Percentiles rank a stretch among this genome's conserved stretches.
Conservation (phyloP, 2,888 invertebrate species). For the Polyommatus icarus region DNA sequence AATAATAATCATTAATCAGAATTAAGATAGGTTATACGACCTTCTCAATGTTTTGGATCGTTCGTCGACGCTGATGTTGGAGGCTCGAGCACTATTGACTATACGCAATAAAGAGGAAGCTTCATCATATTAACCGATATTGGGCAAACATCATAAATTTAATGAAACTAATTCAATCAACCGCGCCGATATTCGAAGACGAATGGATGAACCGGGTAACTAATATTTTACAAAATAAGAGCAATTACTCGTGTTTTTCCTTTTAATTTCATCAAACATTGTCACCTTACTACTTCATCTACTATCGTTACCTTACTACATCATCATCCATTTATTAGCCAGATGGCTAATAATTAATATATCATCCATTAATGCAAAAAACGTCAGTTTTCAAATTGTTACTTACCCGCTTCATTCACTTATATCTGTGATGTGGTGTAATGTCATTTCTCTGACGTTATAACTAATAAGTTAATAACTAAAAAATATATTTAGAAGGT, state of each 20-base stretch:
- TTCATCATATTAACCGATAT: constrained; percentile 6
- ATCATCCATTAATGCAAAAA: too few relatives aligned
- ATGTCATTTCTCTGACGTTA: not conserved
- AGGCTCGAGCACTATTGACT: not conserved
- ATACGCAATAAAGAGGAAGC: constrained; percentile 7
- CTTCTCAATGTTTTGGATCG: not conserved
- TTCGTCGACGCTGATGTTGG: not conserved
- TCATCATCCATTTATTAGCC: too few relatives aligned
- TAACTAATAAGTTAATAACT: too few relatives aligned
- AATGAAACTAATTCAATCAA: not conserved
- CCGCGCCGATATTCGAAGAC: not conserved
- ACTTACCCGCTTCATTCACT: too few relatives aligned
- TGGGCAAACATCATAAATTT: constrained; percentile 2
- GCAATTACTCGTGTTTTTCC: too few relatives aligned
- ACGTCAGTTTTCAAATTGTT: too few relatives aligned
- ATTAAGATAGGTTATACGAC: not conserved
- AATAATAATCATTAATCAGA: not conserved
- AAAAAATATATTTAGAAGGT: not conserved
- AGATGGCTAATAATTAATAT: too few relatives aligned
- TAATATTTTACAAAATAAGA: not conserved
- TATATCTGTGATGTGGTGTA: too few relatives aligned
- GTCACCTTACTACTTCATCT: too few relatives aligned
- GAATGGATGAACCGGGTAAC: not conserved
- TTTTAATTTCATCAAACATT: too few relatives aligned
- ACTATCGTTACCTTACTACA: too few relatives aligned